Evolutionary conservation across 1,140 invertebrate genomes (phyloP).

Genomic region (Globodera rostochiensis): DNA sequence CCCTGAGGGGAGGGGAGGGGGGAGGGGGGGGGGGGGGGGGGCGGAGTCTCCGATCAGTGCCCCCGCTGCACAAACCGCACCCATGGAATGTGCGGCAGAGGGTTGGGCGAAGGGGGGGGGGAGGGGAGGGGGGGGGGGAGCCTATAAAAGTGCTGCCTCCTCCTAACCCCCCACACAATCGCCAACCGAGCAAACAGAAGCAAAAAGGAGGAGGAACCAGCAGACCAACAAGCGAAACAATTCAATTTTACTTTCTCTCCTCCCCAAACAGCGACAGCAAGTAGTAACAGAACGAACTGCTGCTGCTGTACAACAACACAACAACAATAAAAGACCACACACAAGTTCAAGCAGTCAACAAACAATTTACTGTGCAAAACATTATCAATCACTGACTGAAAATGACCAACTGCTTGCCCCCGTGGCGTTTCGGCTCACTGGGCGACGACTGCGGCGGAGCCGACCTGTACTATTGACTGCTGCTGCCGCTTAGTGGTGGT

Average conservation of each 20-base stretch:
- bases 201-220: background rate
- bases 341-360: no score
- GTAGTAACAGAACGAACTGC: no score
- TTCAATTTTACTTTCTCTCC: background rate
- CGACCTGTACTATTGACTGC: slow-evolving; percentile 11
- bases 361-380: background rate
- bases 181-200: background rate
- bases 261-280: no score
- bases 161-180: background rate
- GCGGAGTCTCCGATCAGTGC: background rate
- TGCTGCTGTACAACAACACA: no score
- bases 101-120: background rate
- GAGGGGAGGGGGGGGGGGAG: background rate
- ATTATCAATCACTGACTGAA: background rate
- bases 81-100: slow-evolving; percentile 3
- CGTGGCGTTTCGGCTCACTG: background rate
- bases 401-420: slow-evolving; percentile 15
- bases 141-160: slow-evolving; percentile 6
- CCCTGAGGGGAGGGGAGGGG: background rate
- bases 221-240: background rate
- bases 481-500: background rate
- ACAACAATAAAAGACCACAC: no score
- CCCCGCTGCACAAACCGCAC: slow-evolving; percentile 14
- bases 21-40: background rate
- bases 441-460: background rate